Conservation (phyloP, 2,113 vertebrate species). For the Holacanthus passer region DNA sequence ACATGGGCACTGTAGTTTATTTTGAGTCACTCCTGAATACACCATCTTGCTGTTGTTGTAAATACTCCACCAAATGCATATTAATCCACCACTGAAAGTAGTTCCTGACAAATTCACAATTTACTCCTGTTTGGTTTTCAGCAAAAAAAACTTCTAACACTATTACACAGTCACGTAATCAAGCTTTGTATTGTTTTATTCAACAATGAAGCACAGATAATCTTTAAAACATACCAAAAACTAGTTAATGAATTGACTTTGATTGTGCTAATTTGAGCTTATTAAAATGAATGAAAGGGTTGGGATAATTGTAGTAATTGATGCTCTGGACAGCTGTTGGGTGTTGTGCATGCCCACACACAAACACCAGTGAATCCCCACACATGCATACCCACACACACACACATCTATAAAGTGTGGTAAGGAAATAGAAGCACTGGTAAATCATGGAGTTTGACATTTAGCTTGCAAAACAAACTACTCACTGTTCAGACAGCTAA, state of each 20-base stretch:
- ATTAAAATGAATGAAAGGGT: slow-evolving; percentile 15
- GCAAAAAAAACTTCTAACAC: not conserved
- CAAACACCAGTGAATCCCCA: too few relatives aligned
- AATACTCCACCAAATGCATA: not conserved
- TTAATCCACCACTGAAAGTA: too few relatives aligned
- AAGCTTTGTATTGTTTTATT: not conserved
- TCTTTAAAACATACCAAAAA: not conserved
- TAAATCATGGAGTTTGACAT: slow-evolving; percentile 39
- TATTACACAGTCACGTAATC: not conserved
- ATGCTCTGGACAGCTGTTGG: slow-evolving; percentile 29
- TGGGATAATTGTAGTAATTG: slow-evolving; percentile 17
- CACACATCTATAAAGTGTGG: slow-evolving; percentile 25
- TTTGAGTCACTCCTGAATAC: too few relatives aligned
- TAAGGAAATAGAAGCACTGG: slow-evolving; percentile 15
- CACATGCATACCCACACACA: not conserved
- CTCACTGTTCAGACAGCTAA: slow-evolving; percentile 35
- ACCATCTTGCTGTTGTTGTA: not conserved
- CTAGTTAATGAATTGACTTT: not conserved
- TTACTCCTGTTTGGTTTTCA: too few relatives aligned
- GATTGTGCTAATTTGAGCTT: not conserved
- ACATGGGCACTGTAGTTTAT: too few relatives aligned
- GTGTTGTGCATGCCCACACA: not conserved
- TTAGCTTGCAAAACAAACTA: slow-evolving; percentile 32
- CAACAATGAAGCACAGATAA: not conserved
- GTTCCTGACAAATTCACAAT: too few relatives aligned